Base-by-base conservation (phyloP, 2,888 invertebrate genomes). In the Apotomis betuletana region DNA sequence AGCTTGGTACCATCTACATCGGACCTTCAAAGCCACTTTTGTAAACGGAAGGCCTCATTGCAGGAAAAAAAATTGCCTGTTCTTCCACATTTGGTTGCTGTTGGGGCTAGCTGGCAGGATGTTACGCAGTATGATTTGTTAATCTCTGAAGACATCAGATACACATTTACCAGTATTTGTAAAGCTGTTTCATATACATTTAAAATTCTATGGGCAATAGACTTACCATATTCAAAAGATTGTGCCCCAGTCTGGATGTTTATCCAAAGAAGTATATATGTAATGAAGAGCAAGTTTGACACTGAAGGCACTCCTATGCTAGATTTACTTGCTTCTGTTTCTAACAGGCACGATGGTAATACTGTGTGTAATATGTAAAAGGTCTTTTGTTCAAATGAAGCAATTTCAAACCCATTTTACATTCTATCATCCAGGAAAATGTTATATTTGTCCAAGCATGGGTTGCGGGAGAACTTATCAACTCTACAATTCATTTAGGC, bases 281-380 rank as follows among this genome's bases (percentile, higher is more conserved):
- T 57, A 36, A 57, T 67, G 46, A 67, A 49, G 44, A 67, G 65
- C 13, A 65, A 67, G 57, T 67, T 46, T 15, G 57, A 67, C 57
- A 67, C 15, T 27, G 65, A 67, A 57, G 67, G 67, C 44, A 67
- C 67, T 8, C 67, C 58, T 41, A 67, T 67, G 67, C 52, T 67
- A 58, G 67, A 59, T 59, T 67, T 67, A 15, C 67, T 67, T 38
- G 67, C 59, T 51, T 67, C 67, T 51, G 36, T 67, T 67, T 59
- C 59, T 51, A 59, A 67, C 49, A 67, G 38, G 5, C 67, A 59
- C 8, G 51, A 67, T 67, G 65, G 49, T 67, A 27, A 27, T 27
- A 59, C 67, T 38, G 67, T 67, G 59, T n/a, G 59, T 51, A 59
- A 36, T 58, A 67, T 67, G 57, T 65, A 57, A 65, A 65, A 54